These are phyloP conservation scores for Callopanchax toddi DNA, from an alignment of 2,113 vertebrate species.

Conservation along the genomic window DNA sequence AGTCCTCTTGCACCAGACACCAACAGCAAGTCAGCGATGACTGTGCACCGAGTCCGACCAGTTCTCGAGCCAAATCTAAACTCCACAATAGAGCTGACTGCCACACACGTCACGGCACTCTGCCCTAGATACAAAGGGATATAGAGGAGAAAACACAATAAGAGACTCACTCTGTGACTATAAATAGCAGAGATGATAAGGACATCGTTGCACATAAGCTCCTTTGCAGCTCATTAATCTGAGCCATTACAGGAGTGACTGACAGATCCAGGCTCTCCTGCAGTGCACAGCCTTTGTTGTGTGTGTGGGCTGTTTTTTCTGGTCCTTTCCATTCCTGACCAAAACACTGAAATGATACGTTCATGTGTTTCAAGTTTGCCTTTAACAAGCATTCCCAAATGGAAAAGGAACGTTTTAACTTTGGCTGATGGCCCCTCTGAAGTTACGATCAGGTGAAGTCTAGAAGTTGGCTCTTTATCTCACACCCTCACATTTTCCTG, in stretches of 20 bases:
- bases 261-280: slow-evolving; percentile 22
- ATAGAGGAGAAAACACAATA: slow-evolving; percentile 41
- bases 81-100: slow-evolving; percentile 38
- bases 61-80: slow-evolving; percentile 45
- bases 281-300: neutral
- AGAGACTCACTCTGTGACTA: slow-evolving; percentile 42
- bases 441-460: slow-evolving; percentile 8
- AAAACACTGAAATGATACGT: neutral
- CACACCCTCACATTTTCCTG: neutral
- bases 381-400: neutral
- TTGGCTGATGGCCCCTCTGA: neutral
- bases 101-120: slow-evolving; percentile 44
- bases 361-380: slow-evolving; percentile 1
- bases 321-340: neutral
- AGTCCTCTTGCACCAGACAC: slow-evolving; percentile 56
- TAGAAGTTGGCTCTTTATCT: neutral
- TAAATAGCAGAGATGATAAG: slow-evolving; percentile 61
- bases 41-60: slow-evolving; percentile 25
- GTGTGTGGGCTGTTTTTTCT: neutral
- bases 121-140: slow-evolving; percentile 44
- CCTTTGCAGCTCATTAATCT: slow-evolving; percentile 65
- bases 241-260: slow-evolving; percentile 44
- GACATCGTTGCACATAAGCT: slow-evolving; percentile 57
- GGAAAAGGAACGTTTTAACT: neutral
- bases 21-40: slow-evolving; percentile 38